Percentiles rank a stretch among this genome's conserved stretches.
These are phyloP conservation scores for Ctenomys sociabilis DNA, from an alignment of 2,113 vertebrate species.

Conservation along the genomic window DNA sequence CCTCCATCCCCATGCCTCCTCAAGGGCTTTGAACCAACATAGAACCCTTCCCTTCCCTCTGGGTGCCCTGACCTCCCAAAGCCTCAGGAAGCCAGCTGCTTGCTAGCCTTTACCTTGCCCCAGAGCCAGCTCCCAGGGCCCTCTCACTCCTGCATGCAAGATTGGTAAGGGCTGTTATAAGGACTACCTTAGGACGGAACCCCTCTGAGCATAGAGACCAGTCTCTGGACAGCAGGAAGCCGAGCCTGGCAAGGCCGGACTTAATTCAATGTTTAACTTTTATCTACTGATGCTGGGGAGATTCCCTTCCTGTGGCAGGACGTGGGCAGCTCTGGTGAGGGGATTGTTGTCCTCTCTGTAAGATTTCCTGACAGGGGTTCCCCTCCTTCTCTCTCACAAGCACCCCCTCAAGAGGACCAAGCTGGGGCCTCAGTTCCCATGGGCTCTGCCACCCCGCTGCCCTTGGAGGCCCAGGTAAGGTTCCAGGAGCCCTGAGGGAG, in stretches of 20 bases:
- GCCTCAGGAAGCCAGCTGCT: neutral
- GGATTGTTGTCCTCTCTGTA: neutral
- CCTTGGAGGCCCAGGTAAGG: neutral
- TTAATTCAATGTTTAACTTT: neutral
- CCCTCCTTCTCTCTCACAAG: neutral
- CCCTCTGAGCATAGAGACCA: neutral
- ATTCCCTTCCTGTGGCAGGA: neutral
- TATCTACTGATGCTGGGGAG: neutral
- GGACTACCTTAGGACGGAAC: neutral
- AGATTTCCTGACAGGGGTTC: neutral
- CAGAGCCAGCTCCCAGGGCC: neutral
- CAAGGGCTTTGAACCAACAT: neutral
- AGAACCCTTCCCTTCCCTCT: neutral
- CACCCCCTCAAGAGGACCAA: neutral
- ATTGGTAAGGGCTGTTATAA: neutral
- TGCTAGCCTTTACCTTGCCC: neutral
- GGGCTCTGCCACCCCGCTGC: neutral
- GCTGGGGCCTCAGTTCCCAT: too few species aligned
- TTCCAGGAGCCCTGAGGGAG: neutral
- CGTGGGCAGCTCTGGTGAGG: neutral
- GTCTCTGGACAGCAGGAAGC: neutral
- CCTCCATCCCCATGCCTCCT: neutral
- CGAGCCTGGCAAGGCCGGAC: too few species aligned
- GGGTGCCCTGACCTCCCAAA: neutral
- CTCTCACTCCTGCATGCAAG: neutral